Evolutionary conservation across 2,113 vertebrate species (phyloP), one percentile per base, ranked within the genome.

Genomic region (Actenoides hombroni): DNA sequence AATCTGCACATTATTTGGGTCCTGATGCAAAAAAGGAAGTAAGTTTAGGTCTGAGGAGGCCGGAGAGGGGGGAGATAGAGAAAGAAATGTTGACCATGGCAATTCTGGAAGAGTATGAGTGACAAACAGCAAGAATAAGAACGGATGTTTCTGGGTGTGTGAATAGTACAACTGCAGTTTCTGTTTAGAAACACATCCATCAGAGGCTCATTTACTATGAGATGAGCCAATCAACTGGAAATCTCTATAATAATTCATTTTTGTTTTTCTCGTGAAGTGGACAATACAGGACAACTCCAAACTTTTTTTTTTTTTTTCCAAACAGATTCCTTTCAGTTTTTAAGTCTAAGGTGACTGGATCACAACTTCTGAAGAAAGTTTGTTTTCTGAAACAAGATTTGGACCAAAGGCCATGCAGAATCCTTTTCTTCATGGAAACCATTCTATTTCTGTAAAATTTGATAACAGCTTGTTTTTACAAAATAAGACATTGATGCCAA

Each of bases 401-500:
- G 56, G 88, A 92, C 29, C 28, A 83, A 89, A 70, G 28, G 54
- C 29, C 42, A 18, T 70, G 79, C 75, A 74, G 54, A 82, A 73
- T 42, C 5, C 37, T 70, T 86, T 93, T 81, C 44, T 92, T 89
- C 60, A 78, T 92, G 73, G 73, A 97, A 96, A 95, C 39, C 2
- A 3, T 86, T 92, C 73, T 88, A 89, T 94, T 95, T 94, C 69
- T 91, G 79, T 88, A 71, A 87, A 85, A 80, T 77, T 92, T 92
- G 86, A 96, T 95, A 95, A 93, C 94, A 95, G 65, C 49, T 93
- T 96, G 84, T 88, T 97, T 97, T 93, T 94, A 73, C 69, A 88
- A 94, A 93, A 79, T 90, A 89, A 88, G 69, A 84, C 53, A 57
- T 56, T 0, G 1, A 86, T 92, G 95, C 92, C 97, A 97, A 96